phyloP scores from a whole-genome alignment of 2,113 vertebrate genomes.

The Pagrus major region DNA sequence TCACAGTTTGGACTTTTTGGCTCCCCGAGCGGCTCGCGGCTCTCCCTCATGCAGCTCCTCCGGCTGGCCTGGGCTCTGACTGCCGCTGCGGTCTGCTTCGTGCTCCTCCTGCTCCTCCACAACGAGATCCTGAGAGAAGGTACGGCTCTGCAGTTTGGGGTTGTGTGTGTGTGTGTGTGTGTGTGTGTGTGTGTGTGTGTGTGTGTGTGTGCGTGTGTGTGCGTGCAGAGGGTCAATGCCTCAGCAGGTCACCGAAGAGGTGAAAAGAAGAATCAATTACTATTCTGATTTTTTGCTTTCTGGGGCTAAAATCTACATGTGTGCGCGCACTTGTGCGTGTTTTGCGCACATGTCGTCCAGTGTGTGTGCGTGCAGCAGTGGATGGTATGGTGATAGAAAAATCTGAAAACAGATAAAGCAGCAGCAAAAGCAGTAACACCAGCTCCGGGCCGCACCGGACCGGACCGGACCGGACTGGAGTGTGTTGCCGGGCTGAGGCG shows the following conservation, averaged over 20 bases:
- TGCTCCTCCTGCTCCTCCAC: slow-evolving; percentile 91
- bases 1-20: slow-evolving; percentile 62
- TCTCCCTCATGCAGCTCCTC: slow-evolving; percentile 89
- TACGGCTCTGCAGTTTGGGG: slow-evolving; percentile 63
- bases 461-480: neutral
- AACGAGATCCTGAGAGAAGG: slow-evolving; percentile 91
- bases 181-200: slow-evolving; percentile 1
- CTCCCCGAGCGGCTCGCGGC: slow-evolving; percentile 15
- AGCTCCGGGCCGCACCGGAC: no score
- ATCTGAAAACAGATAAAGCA: neutral
- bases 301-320: neutral
- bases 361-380: neutral
- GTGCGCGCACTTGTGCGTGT: neutral
- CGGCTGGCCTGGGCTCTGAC: slow-evolving; percentile 91
- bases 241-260: slow-evolving; percentile 30
- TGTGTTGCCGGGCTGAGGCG: neutral
- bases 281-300: neutral
- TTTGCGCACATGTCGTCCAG: slow-evolving; percentile 4
- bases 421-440: neutral
- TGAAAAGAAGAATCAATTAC: fast-evolving
- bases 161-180: slow-evolving; percentile 4
- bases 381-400: neutral
- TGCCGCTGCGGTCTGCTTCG: slow-evolving; percentile 90
- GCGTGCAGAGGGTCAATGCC: neutral
- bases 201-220: slow-evolving; percentile 7